Evolutionary conservation across 2,888 invertebrate genomes (phyloP).

Genomic region (Pomacea canaliculata): DNA sequence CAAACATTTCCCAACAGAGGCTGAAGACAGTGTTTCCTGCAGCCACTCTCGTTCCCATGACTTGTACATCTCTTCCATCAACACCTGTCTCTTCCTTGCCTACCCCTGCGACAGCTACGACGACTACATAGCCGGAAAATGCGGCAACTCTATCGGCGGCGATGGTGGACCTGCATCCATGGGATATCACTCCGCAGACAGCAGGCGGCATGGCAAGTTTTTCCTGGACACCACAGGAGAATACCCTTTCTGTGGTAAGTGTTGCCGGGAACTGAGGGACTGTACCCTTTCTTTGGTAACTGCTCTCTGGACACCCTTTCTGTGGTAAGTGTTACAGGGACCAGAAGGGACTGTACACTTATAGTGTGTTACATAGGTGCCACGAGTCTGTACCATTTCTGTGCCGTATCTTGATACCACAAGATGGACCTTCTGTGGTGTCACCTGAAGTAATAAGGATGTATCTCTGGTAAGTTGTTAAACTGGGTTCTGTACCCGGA

Average conservation of each 20-base stretch:
- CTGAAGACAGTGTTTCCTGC: slow-evolving; percentile 41
- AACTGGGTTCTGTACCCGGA: too few species aligned
- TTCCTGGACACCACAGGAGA: slow-evolving; percentile 37
- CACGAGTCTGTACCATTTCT: too few species aligned
- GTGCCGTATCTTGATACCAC: too few species aligned
- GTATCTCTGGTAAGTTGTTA: too few species aligned
- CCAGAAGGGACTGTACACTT: too few species aligned
- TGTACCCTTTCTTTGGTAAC: too few species aligned
- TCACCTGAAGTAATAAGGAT: too few species aligned
- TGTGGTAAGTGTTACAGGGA: too few species aligned
- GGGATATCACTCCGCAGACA: slow-evolving; percentile 39
- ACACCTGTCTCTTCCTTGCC: slow-evolving; percentile 35
- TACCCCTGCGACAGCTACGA: slow-evolving; percentile 37
- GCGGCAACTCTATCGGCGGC: slow-evolving; percentile 31
- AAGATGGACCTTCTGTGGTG: too few species aligned
- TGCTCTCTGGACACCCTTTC: too few species aligned
- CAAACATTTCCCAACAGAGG: slow-evolving; percentile 30
- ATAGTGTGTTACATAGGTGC: too few species aligned
- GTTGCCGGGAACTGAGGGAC: not conserved
- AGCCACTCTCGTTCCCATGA: slow-evolving; percentile 42
- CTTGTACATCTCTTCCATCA: slow-evolving; percentile 43
- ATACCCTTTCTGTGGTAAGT: slow-evolving; percentile 41
- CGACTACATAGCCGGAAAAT: slow-evolving; percentile 32
- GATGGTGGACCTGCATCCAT: slow-evolving; percentile 33
- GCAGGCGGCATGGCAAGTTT: slow-evolving; percentile 32